Evolutionary conservation across 2,113 vertebrate species (phyloP), one percentile per base, ranked within the genome.

Genomic region (Hypocryptadius cinnamomeus): DNA sequence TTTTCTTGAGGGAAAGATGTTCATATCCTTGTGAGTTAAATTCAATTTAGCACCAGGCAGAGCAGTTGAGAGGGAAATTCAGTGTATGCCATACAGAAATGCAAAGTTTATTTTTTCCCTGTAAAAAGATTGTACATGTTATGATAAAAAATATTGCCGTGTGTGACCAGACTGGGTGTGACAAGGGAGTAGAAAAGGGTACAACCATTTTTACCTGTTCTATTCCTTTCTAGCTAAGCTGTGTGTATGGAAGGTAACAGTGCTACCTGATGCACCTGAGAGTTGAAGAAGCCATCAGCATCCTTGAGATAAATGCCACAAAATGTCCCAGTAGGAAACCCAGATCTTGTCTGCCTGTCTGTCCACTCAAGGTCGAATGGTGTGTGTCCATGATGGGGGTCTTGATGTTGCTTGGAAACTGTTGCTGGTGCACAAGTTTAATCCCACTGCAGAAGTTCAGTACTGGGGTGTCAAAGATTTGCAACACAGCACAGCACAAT

Each of bases 1-100:
- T 86, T 78, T 92, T 70, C 69, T 84, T 77, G 28, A 78, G n/a
- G 51, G 48, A 86, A 87, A 71, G 77, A 40, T 79, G 24, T 37
- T 57, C 13, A 3, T 81, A 64, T 59, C 30, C 71, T 95, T 60
- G 28, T 40, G 90, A 95, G 19, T 74, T 93, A 31, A 79, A 89
- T 44, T 19, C 11, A 25, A 39, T 61, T 91, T 6, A 2, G 44
- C 50, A 50, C 10, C 60, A 45, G 66, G 40, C 28, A 39, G 21
- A 87, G 60, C 10, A 33, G 14, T 2, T 59, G 8, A 23, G 74
- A 91, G 16, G 33, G 33, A 78, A 80, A 78, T 51, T 84, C 56
- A 70, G n/a, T 48, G 40, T 8, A 33, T 11, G 56, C 28, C 16
- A 11, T 45, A 57, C 18, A 35, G 69, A 69, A 66, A 11, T 11